Evolutionary conservation across 2,113 vertebrate genomes (phyloP).

Genomic region (Osmerus eperlanus): DNA sequence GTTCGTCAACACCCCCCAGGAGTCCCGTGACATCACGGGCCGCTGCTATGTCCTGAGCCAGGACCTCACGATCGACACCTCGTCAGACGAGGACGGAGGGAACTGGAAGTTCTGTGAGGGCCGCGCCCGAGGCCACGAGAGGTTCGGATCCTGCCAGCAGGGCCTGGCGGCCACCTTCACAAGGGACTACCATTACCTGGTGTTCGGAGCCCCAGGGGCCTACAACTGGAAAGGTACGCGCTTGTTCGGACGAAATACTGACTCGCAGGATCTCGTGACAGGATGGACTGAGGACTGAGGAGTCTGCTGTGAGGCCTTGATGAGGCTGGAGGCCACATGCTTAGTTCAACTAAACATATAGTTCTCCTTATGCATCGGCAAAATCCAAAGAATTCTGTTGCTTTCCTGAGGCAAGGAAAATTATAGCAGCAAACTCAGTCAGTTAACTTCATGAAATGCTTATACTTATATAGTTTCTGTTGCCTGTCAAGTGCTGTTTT

Average conservation of each 20-base stretch:
- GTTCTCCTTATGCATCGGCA: too few species aligned
- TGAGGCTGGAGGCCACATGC: too few species aligned
- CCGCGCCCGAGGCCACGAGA: constrained; percentile 81
- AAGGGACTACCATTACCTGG: constrained; percentile 87
- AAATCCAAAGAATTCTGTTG: too few species aligned
- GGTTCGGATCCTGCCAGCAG: constrained; percentile 95
- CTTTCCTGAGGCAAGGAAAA: too few species aligned
- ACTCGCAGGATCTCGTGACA: too few species aligned
- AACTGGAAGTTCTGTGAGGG: constrained; percentile 82
- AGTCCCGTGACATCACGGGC: constrained; percentile 85
- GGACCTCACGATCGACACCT: constrained; percentile 73
- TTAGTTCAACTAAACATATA: too few species aligned
- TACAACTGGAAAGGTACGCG: constrained; percentile 96
- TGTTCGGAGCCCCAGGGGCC: constrained; percentile 92
- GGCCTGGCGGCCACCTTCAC: constrained; percentile 92
- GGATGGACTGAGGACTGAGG: too few species aligned
- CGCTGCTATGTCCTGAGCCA: constrained; percentile 90
- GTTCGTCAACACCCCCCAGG: constrained; percentile 69
- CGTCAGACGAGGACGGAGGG: constrained; percentile 72
- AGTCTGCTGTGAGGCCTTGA: too few species aligned
- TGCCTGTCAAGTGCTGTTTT: too few species aligned
- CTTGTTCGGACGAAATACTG: background rate
- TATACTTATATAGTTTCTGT: too few species aligned
- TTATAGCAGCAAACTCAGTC: too few species aligned
- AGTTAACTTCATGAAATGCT: too few species aligned